phyloP scores from a whole-genome alignment of 1,140 invertebrate species.

The Zaprionus ornatus region DNA sequence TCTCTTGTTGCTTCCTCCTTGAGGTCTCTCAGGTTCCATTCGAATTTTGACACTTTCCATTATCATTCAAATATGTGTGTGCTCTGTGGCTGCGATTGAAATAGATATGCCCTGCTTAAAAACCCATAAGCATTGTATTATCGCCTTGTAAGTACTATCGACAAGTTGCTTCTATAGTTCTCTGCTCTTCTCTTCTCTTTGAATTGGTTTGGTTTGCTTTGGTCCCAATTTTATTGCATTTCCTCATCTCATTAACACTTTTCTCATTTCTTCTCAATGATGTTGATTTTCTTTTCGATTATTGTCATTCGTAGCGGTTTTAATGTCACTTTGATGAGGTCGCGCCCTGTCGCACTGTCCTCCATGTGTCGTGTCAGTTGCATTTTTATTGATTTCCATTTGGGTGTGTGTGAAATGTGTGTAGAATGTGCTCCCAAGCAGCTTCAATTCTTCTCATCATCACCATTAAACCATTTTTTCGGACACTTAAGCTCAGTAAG shows the following conservation, averaged over 20 bases:
- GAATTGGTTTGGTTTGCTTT: neutral
- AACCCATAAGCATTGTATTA: conserved; percentile 34
- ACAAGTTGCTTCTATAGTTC: neutral
- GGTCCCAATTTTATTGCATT: conserved; percentile 42
- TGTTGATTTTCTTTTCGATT: conserved; percentile 11
- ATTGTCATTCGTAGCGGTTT: conserved; percentile 56
- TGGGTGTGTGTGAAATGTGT: conserved; percentile 43
- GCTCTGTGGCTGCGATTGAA: conserved; percentile 14
- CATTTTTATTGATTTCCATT: conserved; percentile 56
- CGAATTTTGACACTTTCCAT: conserved; percentile 40
- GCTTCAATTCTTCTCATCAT: conserved; percentile 31
- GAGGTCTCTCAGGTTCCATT: conserved; percentile 22
- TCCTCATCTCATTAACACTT: conserved; percentile 48
- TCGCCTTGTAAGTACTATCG: conserved; percentile 30
- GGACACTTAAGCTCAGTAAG: conserved; percentile 17
- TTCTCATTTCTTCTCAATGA: neutral
- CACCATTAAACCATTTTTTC: conserved; percentile 30
- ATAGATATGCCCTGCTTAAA: conserved; percentile 30
- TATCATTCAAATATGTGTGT: conserved; percentile 31
- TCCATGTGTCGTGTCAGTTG: conserved; percentile 22
- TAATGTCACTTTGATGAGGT: conserved; percentile 64
- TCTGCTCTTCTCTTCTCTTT: neutral
- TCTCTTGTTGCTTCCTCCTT: neutral
- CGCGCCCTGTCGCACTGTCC: conserved; percentile 20
- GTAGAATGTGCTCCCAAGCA: conserved; percentile 45